Conservation (phyloP, 2,113 vertebrate species). For the Ophthalmolycus amberensis region DNA sequence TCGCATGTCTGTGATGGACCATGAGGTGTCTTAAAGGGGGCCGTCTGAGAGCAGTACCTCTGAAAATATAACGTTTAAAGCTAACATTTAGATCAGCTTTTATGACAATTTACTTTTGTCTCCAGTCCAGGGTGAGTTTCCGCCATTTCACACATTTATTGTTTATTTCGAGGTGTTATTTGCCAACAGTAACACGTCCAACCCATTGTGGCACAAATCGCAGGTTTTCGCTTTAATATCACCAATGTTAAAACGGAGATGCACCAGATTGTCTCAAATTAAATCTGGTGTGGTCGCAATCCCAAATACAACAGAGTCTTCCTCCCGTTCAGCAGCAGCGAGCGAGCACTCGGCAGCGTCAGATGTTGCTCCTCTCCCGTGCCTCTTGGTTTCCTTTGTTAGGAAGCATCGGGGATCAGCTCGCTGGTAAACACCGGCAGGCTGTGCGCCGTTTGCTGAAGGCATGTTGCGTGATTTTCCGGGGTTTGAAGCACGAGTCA, state of each 20-base stretch:
- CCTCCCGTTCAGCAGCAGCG: background rate
- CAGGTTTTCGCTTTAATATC: background rate
- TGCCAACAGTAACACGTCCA: background rate
- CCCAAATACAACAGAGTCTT: background rate
- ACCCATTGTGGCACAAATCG: background rate
- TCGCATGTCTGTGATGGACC: conserved; percentile 9
- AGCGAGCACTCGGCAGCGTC: conserved; percentile 1
- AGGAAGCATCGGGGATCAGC: conserved; percentile 26
- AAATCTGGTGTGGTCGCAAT: background rate
- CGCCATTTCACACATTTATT: background rate
- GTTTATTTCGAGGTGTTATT: background rate
- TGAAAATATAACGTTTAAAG: background rate
- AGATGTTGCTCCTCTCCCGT: background rate
- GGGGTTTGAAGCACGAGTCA: conserved; percentile 42
- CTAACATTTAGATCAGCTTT: background rate
- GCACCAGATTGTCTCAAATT: background rate
- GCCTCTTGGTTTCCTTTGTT: conserved; percentile 33
- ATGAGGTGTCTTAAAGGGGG: conserved; percentile 36
- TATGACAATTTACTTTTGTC: background rate
- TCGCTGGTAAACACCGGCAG: conserved; percentile 61
- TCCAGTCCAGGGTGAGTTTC: background rate
- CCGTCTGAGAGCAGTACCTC: background rate
- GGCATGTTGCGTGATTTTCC: conserved; percentile 56
- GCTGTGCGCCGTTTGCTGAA: conserved; percentile 57
- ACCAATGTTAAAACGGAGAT: background rate